Evolutionary conservation across 2,888 invertebrate species (phyloP), one percentile per base, ranked within the genome.

Genomic region (Dione juno): DNA sequence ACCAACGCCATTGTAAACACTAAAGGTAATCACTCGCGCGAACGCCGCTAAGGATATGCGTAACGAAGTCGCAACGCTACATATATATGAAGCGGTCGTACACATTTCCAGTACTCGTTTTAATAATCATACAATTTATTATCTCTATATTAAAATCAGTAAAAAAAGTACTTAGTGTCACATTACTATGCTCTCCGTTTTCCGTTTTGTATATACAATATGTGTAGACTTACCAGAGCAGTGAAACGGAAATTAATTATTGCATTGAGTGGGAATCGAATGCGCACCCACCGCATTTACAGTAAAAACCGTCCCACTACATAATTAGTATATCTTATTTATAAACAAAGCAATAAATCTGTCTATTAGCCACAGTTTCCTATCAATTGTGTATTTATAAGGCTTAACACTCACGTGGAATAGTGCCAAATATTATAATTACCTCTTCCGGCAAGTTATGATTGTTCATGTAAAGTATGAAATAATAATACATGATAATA

Each of bases 1-100:
- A 65, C 35, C 52, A 69, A 69, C 53, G 69, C 52, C 68, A 73
- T 73, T 67, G 65, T 69, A 64, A 67, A 64, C 74, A 67, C 70
- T 59, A 57, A 58, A 59, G 69, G 66, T 59, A 71, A 50, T 28
- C 68, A 53, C 71, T 37, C 63, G 68, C 63, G 52, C 74, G 67
- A 52, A 37, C 35, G 43, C 52, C 70, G 45, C 19, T 50, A 53
- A 64, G 73, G 70, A 65, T 73, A 68, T 74, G 75, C 68, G 68
- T 41, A 35, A 50, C n/a, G 19, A 28, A 40, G 57, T 48, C 54
- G 21, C 67, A 35, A 19, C 35, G 71, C 71, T 70, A 50, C 50
- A 50, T 21, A 21, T 19, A 19, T 50, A 75, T 74, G 43, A 68
- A 58, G 48, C 59, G n/a, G 41, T 45, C 61, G 41, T 59, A 43